Conservation (phyloP, 2,113 vertebrate species). For the Lepus europaeus region DNA sequence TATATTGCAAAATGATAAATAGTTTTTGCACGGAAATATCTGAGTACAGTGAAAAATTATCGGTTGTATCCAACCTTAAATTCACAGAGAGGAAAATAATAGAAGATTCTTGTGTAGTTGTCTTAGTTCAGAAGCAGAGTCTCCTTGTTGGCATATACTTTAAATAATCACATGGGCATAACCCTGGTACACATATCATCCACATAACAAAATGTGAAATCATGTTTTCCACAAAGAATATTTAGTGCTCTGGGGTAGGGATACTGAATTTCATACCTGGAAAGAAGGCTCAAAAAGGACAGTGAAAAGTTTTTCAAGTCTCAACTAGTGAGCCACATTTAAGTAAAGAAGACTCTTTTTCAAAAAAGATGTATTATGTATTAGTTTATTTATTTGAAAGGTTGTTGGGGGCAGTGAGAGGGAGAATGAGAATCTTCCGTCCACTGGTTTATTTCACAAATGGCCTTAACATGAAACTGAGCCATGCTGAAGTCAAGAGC, state of each 20-base stretch:
- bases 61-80: constrained; percentile 71
- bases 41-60: constrained; percentile 69
- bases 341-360: constrained; percentile 2
- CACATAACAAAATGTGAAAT: constrained; percentile 62
- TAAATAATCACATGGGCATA: constrained; percentile 43
- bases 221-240: constrained; percentile 24
- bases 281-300: constrained; percentile 27
- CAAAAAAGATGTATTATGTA: no score
- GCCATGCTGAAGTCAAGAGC: no score
- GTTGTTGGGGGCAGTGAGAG: no score
- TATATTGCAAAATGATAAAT: constrained; percentile 64
- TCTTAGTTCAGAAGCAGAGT: constrained; percentile 49
- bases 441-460: no score
- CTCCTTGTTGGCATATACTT: constrained; percentile 41
- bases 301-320: constrained; percentile 35
- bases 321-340: not conserved
- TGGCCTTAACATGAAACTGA: no score
- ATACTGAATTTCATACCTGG: constrained; percentile 24
- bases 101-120: constrained; percentile 17
- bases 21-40: constrained; percentile 60
- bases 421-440: no score
- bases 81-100: constrained; percentile 62
- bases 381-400: no score
- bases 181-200: not conserved
- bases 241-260: constrained; percentile 19